These are phyloP conservation scores for Tachyglossus aculeatus DNA, from an alignment of 2,797 vertebrate species.

Conservation along the genomic window DNA sequence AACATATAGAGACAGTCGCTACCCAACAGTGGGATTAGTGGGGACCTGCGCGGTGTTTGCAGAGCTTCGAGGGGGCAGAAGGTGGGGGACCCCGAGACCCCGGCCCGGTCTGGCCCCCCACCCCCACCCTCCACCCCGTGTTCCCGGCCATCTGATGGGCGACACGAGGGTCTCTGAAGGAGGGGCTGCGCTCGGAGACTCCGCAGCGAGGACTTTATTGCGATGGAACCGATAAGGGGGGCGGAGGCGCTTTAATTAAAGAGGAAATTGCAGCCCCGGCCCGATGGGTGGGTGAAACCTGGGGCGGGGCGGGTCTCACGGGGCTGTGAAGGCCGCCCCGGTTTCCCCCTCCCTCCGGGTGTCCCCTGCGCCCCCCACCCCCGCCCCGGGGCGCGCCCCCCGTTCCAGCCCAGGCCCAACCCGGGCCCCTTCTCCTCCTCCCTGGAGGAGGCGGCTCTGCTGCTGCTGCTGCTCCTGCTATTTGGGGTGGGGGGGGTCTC, in stretches of 20 bases:
- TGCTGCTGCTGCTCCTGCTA: too few relatives aligned
- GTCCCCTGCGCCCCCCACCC: neutral
- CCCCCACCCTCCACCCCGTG: slow-evolving; percentile 81
- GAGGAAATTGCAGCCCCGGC: slow-evolving; percentile 97
- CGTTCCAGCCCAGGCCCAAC: slow-evolving; percentile 47
- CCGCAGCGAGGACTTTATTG: slow-evolving; percentile 89
- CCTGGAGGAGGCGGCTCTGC: slow-evolving; percentile 24
- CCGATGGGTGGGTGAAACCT: slow-evolving; percentile 74
- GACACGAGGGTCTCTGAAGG: slow-evolving; percentile 55
- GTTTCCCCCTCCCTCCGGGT: neutral
- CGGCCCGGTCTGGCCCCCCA: too few relatives aligned
- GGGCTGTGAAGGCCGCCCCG: slow-evolving; percentile 5
- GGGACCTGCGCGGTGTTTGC: slow-evolving; percentile 90
- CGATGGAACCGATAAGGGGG: slow-evolving; percentile 92
- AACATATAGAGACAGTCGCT: too few relatives aligned
- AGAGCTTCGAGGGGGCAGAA: slow-evolving; percentile 90
- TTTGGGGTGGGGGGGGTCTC: slow-evolving; percentile 56
- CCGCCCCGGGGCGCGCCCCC: slow-evolving; percentile 53
- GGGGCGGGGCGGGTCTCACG: slow-evolving; percentile 38
- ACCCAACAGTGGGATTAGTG: too few relatives aligned
- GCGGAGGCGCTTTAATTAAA: slow-evolving; percentile 94
- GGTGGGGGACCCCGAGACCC: too few relatives aligned
- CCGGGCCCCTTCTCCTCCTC: slow-evolving; percentile 20
- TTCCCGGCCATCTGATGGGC: slow-evolving; percentile 29
- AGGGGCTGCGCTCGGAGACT: slow-evolving; percentile 48